Base-by-base conservation (phyloP, 2,113 vertebrate species). In the Sisor rabdophorus region DNA sequence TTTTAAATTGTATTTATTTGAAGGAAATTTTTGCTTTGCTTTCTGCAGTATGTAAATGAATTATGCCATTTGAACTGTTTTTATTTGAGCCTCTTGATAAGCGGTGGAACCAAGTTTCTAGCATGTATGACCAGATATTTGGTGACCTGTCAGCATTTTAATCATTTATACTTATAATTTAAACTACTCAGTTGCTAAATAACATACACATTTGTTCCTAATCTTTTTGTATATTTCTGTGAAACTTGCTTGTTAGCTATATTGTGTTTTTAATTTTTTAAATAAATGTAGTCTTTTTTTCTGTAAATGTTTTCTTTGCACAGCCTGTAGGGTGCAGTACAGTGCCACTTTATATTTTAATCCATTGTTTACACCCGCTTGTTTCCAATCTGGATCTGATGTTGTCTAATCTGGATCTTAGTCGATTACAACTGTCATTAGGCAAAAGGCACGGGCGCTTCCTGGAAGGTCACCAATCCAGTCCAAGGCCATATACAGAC, bases 1-100 rank as follows among this genome's bases (percentile, higher is more conserved):
- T 44, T 9, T 44, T 58, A 22, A 59, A 59, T 70, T 13, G 17
- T 68, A 68, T 70, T 77, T 61, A 77, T 71, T 19, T 47, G 54
- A 77, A 68, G 67, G 76, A 60, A 50, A 11, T 13, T 24, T 36
- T 67, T 54, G 19, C 40, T 54, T 65, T 47, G 26, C 1, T 59
- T 3, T 30, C 13, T 24, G 13, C 28, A 28, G 11, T 69, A 16
- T 67, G 64, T 67, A 67, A 4, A 28, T 52, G 4, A 11, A 7
- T 30, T 69, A 12, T 2, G 17, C 16, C 16, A 17, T 28, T n/a
- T 17, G 28, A 19, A 20, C 4, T 28, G 44, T 15, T 55, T 72
- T 30, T 2, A 52, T 32, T 32, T 74, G 44, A 61, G 47, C 7
- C 53, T 15, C 10, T 3, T 7, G 47, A 7, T 50, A 50, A 67